Percentiles rank a stretch among this genome's conserved stretches.
phyloP scores from a whole-genome alignment of 1,140 invertebrate genomes.

The Drosophila cardini region DNA sequence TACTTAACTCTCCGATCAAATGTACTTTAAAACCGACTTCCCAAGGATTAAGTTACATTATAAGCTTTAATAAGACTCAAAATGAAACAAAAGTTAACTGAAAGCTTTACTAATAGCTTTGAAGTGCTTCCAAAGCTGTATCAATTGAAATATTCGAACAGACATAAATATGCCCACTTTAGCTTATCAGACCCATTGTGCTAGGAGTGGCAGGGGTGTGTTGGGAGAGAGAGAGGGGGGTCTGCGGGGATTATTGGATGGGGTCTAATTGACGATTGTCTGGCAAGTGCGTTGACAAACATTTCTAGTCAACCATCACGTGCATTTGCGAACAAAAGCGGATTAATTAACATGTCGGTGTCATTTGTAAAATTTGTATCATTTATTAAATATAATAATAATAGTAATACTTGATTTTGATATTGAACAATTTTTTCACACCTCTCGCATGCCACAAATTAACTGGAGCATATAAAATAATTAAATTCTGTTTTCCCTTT shows the following conservation, averaged over 20 bases:
- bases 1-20: no score
- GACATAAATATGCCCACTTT: not conserved
- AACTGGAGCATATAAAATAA: conserved; percentile 33
- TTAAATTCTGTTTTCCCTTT: conserved; percentile 3
- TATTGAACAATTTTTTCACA: conserved; percentile 39
- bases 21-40: no score
- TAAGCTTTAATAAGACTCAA: not conserved
- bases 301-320: conserved; percentile 66
- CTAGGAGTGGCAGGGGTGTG: no score
- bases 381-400: conserved; percentile 24
- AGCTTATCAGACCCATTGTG: conserved; percentile 10
- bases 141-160: not conserved
- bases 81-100: not conserved
- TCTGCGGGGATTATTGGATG: conserved; percentile 14
- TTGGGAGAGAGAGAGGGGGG: no score
- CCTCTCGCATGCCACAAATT: conserved; percentile 8
- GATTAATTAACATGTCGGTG: conserved; percentile 74
- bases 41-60: not conserved
- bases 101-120: not conserved
- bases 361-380: conserved; percentile 48
- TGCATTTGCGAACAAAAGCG: conserved; percentile 62
- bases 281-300: conserved; percentile 65
- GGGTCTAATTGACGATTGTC: conserved; percentile 72
- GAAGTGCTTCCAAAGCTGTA: not conserved
- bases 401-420: conserved; percentile 29